A percentile compares a stretch with the other conserved stretches of the same genome.
Conservation (phyloP, 1,140 invertebrate species). For the Dendroctonus valens region DNA sequence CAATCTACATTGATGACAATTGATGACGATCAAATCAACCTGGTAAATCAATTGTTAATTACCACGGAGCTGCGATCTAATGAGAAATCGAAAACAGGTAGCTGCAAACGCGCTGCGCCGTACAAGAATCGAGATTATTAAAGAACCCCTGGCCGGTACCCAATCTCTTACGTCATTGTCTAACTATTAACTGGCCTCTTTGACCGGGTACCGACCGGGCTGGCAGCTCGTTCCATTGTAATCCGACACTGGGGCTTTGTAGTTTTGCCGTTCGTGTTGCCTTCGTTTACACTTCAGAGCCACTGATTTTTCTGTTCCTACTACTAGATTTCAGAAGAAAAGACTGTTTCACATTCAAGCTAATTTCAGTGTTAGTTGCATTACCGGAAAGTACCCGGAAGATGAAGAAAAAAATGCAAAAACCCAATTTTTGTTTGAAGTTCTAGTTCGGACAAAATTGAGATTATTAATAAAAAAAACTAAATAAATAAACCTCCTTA, state of each 20-base stretch:
- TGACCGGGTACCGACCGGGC: conserved; percentile 18
- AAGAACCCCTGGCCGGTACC: conserved; percentile 32
- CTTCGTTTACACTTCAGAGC: too few species aligned
- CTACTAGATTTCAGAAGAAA: too few species aligned
- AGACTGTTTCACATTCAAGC: too few species aligned
- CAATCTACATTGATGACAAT: neutral
- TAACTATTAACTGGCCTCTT: conserved; percentile 26
- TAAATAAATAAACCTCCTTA: too few species aligned
- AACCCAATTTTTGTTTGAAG: too few species aligned
- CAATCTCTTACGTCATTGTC: conserved; percentile 33
- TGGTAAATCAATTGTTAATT: conserved; percentile 21
- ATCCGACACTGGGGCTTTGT: conserved; percentile 25
- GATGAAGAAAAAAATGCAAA: too few species aligned
- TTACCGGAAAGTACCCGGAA: too few species aligned
- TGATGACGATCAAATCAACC: neutral
- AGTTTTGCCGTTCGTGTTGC: neutral
- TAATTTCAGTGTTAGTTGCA: too few species aligned
- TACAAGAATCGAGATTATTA: conserved; percentile 16
- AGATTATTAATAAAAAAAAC: too few species aligned
- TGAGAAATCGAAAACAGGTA: conserved; percentile 31
- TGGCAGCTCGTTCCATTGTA: conserved; percentile 16
- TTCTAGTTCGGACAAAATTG: too few species aligned
- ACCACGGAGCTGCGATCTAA: conserved; percentile 1
- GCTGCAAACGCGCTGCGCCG: conserved; percentile 5
- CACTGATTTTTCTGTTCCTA: too few species aligned